These are phyloP conservation scores for Physocephala rufipes DNA, from an alignment of 2,888 invertebrate genomes.

Conservation along the genomic window DNA sequence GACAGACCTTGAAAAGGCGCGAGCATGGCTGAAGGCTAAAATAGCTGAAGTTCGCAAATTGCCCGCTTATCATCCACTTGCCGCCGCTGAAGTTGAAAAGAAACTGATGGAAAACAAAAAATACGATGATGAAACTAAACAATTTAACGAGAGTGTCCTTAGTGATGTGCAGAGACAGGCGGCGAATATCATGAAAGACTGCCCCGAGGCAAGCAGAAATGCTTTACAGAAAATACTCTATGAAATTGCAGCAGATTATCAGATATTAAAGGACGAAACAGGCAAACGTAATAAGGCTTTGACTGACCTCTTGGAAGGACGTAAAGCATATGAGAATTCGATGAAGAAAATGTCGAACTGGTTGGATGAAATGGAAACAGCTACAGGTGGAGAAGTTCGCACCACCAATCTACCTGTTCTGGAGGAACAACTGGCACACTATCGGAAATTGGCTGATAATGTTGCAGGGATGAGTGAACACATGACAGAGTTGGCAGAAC, in stretches of 20 bases:
- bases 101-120: slow-evolving; percentile 80
- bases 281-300: slow-evolving; percentile 77
- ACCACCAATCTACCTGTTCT: slow-evolving; percentile 82
- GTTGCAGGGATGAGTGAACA: slow-evolving; percentile 76
- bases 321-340: slow-evolving; percentile 84
- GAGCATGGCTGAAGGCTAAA: slow-evolving; percentile 82
- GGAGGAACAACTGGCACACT: slow-evolving; percentile 88
- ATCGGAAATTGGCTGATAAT: slow-evolving; percentile 80
- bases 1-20: slow-evolving; percentile 79
- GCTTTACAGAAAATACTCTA: slow-evolving; percentile 74
- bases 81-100: slow-evolving; percentile 82
- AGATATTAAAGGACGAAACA: slow-evolving; percentile 77
- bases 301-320: slow-evolving; percentile 77
- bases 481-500: slow-evolving; percentile 79
- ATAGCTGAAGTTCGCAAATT: slow-evolving; percentile 77
- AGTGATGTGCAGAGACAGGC: slow-evolving; percentile 81
- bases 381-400: slow-evolving; percentile 82
- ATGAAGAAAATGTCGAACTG: slow-evolving; percentile 85
- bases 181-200: slow-evolving; percentile 81
- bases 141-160: slow-evolving; percentile 79
- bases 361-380: slow-evolving; percentile 90
- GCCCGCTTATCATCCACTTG: slow-evolving; percentile 81
- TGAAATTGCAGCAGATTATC: slow-evolving; percentile 77
- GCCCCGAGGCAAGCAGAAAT: slow-evolving; percentile 75
- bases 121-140: slow-evolving; percentile 79